Percentiles rank a stretch among this genome's conserved stretches.
These are phyloP conservation scores for Cremastinae sp. DNA, from an alignment of 2,888 invertebrate genomes.

Conservation along the genomic window DNA sequence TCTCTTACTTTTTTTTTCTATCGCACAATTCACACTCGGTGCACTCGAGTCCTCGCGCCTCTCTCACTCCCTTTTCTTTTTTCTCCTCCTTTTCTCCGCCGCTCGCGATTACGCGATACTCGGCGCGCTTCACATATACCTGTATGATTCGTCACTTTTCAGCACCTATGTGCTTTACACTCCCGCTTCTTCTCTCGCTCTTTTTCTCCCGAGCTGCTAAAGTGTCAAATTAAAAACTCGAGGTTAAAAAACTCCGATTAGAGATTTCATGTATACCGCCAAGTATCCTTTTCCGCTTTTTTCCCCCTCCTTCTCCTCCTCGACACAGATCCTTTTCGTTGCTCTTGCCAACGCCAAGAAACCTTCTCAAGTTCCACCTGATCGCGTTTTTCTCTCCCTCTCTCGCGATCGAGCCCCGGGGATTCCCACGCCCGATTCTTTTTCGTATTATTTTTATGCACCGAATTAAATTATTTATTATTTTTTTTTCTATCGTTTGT, in stretches of 20 bases:
- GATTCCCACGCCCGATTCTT: conserved; percentile 4
- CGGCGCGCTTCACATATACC: too few relatives aligned
- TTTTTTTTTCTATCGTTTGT: not conserved
- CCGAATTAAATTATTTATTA: not conserved
- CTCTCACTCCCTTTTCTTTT: conserved; percentile 3
- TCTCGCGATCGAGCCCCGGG: not conserved
- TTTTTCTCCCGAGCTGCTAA: conserved; percentile 70
- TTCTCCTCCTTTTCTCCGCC: conserved; percentile 22
- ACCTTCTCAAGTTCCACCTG: conserved; percentile 41
- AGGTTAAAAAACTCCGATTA: conserved; percentile 67
- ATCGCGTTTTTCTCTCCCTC: conserved; percentile 41
- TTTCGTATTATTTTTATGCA: not conserved
- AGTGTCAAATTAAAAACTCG: conserved; percentile 75
- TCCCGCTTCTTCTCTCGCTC: conserved; percentile 38
- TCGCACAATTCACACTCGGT: conserved; percentile 29
- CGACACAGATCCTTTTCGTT: conserved; percentile 62
- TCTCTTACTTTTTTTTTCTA: conserved; percentile 12
- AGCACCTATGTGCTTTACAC: conserved; percentile 21
- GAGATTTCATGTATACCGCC: conserved; percentile 36
- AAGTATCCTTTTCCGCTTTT: not conserved
- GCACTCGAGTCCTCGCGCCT: conserved; percentile 30
- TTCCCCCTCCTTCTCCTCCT: not conserved
- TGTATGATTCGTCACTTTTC: conserved; percentile 33
- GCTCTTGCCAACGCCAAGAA: conserved; percentile 21
- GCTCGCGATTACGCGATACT: conserved; percentile 12